Evolutionary conservation across 1,140 invertebrate genomes (phyloP).

Genomic region (Drosophila equinoxialis): DNA sequence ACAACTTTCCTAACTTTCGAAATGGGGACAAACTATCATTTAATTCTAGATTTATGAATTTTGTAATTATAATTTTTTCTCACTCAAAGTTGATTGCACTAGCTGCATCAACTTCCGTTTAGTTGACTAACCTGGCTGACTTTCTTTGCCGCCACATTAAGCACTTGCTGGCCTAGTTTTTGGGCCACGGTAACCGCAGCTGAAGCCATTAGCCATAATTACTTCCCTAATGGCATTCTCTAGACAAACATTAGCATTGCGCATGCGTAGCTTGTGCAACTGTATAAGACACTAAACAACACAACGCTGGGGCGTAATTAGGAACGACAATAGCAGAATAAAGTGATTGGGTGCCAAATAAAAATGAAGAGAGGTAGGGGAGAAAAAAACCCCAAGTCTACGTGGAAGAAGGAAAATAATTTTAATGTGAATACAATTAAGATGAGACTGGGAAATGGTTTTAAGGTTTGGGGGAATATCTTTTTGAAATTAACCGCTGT

Average conservation of each 20-base stretch:
- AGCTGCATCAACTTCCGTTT: conserved; percentile 43
- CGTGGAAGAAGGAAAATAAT: not conserved
- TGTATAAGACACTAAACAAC: conserved; percentile 5
- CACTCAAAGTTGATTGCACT: not conserved
- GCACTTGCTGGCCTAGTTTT: conserved; percentile 57
- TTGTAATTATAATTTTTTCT: conserved; percentile 9
- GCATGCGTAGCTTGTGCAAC: conserved; percentile 51
- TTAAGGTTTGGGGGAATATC: not conserved
- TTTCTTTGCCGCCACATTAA: conserved; percentile 50
- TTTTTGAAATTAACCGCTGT: conserved; percentile 44
- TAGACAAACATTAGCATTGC: conserved; percentile 44
- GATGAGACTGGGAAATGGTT: conserved; percentile 10
- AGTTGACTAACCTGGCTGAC: conserved; percentile 36
- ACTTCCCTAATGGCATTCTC: conserved; percentile 54
- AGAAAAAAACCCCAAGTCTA: not conserved
- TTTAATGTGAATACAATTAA: conserved; percentile 37
- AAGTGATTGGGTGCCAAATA: conserved; percentile 51
- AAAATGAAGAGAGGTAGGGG: not conserved
- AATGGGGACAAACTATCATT: not conserved
- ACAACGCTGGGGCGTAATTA: conserved; percentile 43
- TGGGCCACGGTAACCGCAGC: conserved; percentile 32
- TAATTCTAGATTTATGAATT: conserved; percentile 15
- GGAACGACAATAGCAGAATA: conserved; percentile 46
- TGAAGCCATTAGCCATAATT: conserved; percentile 58
- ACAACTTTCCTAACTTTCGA: not conserved